phyloP scores from a whole-genome alignment of 1,140 invertebrate species.

The Prorops nasuta region DNA sequence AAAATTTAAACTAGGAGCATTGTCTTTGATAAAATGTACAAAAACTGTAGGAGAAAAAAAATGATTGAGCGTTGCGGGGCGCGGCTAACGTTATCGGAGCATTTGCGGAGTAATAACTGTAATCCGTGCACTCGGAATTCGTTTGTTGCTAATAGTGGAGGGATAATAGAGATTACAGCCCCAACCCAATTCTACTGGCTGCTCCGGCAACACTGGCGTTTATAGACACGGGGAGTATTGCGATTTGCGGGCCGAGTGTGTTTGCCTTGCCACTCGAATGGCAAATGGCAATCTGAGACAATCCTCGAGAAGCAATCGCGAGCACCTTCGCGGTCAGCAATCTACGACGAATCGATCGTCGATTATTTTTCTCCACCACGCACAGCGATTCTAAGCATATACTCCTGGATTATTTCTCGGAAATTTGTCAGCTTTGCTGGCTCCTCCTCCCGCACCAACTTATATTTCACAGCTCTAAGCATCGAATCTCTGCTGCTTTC shows the following conservation, averaged over 20 bases:
- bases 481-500: constrained; percentile 15
- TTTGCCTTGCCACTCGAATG: constrained; percentile 47
- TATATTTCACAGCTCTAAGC: constrained; percentile 13
- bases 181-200: constrained; percentile 13
- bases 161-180: constrained; percentile 52
- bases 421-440: too few relatives aligned
- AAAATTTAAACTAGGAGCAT: too few relatives aligned
- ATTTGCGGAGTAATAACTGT: constrained; percentile 46
- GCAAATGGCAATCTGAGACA: constrained; percentile 46
- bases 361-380: constrained; percentile 26
- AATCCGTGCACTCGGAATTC: constrained; percentile 45
- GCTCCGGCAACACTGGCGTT: constrained; percentile 6
- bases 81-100: too few relatives aligned
- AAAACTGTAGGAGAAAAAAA: too few relatives aligned
- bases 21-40: too few relatives aligned
- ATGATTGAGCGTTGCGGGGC: too few relatives aligned
- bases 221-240: not conserved
- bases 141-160: constrained; percentile 50
- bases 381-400: too few relatives aligned
- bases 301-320: constrained; percentile 44
- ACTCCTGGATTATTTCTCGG: too few relatives aligned
- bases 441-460: constrained; percentile 7
- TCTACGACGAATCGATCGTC: constrained; percentile 32
- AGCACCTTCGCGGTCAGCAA: constrained; percentile 39
- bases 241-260: constrained; percentile 29